Conservation (phyloP, 1,140 invertebrate genomes). For the Anastrepha ludens region DNA sequence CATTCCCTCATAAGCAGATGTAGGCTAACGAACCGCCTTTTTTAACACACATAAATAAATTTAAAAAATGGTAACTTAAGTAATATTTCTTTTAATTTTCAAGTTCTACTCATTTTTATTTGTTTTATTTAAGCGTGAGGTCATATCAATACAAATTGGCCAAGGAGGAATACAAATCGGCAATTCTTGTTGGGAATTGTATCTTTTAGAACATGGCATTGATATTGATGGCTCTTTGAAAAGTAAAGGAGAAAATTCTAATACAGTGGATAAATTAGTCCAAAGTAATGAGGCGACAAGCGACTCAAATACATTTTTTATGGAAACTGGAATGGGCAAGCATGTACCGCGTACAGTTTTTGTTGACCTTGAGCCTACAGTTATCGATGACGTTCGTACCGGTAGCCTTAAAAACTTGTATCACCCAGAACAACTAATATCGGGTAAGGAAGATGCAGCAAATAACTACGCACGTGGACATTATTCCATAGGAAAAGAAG, state of each 20-base stretch:
- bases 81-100: background rate
- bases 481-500: constrained; percentile 87
- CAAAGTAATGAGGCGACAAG: constrained; percentile 62
- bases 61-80: constrained; percentile 8
- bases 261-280: constrained; percentile 60
- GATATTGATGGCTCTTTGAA: constrained; percentile 78
- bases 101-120: background rate
- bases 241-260: constrained; percentile 65
- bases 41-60: background rate
- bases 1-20: background rate
- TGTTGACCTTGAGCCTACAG: constrained; percentile 76
- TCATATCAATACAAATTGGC: constrained; percentile 81
- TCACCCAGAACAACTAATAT: constrained; percentile 84
- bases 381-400: constrained; percentile 79
- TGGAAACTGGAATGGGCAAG: constrained; percentile 78
- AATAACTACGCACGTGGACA: constrained; percentile 88
- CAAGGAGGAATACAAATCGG: constrained; percentile 84
- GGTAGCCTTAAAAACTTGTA: constrained; percentile 79
- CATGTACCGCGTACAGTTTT: constrained; percentile 78
- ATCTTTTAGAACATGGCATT: constrained; percentile 85
- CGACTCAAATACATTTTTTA: constrained; percentile 79
- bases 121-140: constrained; percentile 77
- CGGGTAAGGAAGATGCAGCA: constrained; percentile 87
- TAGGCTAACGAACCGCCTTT: background rate
- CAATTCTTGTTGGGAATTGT: constrained; percentile 88